A percentile compares a stretch with the other conserved stretches of the same genome.
phyloP scores from a whole-genome alignment of 2,888 invertebrate genomes.

The Priocnemis perturbator region DNA sequence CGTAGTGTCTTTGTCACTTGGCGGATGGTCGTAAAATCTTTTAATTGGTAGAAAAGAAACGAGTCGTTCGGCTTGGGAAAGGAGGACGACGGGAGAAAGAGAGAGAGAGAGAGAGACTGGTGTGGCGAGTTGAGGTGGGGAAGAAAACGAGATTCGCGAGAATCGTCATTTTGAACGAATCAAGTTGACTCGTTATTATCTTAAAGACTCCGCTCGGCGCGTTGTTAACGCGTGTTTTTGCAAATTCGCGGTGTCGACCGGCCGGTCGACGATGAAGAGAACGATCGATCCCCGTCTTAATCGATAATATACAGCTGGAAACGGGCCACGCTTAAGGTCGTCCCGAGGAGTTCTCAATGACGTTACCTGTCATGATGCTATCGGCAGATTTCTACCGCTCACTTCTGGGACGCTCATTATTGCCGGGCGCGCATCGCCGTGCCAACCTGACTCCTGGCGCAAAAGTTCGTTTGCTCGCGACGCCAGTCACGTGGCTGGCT shows the following conservation, averaged over 20 bases:
- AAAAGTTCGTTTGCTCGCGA: conserved; percentile 1
- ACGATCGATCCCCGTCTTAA: too few species aligned
- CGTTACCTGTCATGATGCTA: conserved; percentile 40
- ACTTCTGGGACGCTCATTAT: conserved; percentile 9
- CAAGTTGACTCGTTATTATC: too few species aligned
- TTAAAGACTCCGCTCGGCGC: too few species aligned
- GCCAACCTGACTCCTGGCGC: not conserved
- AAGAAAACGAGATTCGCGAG: too few species aligned
- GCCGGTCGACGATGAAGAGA: too few species aligned
- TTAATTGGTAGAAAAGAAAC: conserved; percentile 4
- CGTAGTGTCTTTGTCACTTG: not conserved
- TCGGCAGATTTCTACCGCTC: conserved; percentile 31
- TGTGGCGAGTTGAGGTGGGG: too few species aligned
- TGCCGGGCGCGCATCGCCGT: too few species aligned
- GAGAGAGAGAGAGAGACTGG: not conserved
- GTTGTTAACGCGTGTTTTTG: too few species aligned
- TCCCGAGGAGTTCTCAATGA: conserved; percentile 15
- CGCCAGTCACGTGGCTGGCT: not conserved
- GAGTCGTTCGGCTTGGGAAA: not conserved
- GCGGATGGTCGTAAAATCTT: not conserved
- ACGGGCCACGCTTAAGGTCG: too few species aligned
- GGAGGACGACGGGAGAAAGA: not conserved
- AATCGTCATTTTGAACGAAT: too few species aligned
- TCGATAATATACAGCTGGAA: too few species aligned
- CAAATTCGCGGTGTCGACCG: too few species aligned